A percentile compares a stretch with the other conserved stretches of the same genome.
phyloP scores from a whole-genome alignment of 2,888 invertebrate species.

The Melinaea menophilus region DNA sequence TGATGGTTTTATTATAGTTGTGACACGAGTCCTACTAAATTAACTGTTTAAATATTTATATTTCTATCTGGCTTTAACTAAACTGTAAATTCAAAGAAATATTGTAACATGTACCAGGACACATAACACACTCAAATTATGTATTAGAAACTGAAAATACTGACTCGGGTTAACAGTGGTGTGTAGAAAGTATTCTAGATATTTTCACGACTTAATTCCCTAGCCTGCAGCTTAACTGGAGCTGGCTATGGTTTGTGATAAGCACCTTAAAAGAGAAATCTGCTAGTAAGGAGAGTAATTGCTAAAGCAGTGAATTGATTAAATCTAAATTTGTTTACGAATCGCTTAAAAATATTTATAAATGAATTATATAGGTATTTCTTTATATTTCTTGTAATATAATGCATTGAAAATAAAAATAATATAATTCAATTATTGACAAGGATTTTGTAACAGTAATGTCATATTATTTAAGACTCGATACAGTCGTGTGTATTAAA shows the following conservation, averaged over 20 bases:
- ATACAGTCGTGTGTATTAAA: conserved; percentile 36
- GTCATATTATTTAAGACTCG: conserved; percentile 8
- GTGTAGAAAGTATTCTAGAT: conserved; percentile 64
- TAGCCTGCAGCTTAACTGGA: conserved; percentile 51
- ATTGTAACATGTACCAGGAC: no score
- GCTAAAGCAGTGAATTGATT: neutral
- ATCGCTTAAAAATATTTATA: no score
- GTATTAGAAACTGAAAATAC: conserved; percentile 29
- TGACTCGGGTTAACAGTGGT: conserved; percentile 59
- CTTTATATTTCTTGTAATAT: no score
- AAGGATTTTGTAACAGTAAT: neutral
- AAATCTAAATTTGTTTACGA: no score
- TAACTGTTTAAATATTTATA: neutral
- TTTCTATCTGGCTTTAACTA: no score
- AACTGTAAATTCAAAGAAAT: no score
- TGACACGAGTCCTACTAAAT: neutral
- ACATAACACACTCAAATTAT: no score
- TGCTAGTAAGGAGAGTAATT: neutral
- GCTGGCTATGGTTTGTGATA: conserved; percentile 41
- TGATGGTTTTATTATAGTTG: neutral
- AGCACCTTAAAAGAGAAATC: conserved; percentile 31
- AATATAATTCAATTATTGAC: neutral
- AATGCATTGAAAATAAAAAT: neutral
- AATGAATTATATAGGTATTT: no score
- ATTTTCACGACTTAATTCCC: conserved; percentile 62